A percentile compares a stretch with the other conserved stretches of the same genome.
phyloP scores from a whole-genome alignment of 2,797 vertebrate species.

The Gymnothorax javanicus region DNA sequence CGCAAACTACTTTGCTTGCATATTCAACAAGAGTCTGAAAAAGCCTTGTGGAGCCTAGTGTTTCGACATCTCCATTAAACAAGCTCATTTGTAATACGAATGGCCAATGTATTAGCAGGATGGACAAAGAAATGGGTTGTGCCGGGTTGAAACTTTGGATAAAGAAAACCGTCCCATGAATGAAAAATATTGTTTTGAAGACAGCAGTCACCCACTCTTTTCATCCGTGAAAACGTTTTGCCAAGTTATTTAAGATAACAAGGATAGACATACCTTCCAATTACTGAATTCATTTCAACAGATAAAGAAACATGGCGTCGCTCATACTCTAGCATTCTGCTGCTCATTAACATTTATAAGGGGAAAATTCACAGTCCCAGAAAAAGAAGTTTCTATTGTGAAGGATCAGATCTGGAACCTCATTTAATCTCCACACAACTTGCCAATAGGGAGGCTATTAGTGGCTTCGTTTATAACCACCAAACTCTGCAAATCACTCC shows the following conservation, averaged over 20 bases:
- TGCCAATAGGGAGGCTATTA: not conserved
- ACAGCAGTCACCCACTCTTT: constrained; percentile 3
- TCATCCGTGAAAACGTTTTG: not conserved
- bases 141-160: constrained; percentile 4
- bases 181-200: not conserved
- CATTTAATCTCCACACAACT: constrained; percentile 4
- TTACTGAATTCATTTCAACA: not conserved
- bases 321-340: not conserved
- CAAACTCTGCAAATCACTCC: not conserved
- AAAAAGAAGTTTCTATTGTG: constrained; percentile 4
- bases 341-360: constrained; percentile 12
- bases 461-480: not conserved
- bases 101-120: not conserved
- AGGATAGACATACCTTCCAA: not conserved
- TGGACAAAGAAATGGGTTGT: constrained; percentile 1
- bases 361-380: not conserved
- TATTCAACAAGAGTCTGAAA: not conserved
- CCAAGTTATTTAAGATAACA: constrained; percentile 10
- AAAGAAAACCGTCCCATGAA: not conserved
- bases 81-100: not conserved
- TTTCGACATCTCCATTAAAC: not conserved
- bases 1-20: not conserved
- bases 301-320: not conserved
- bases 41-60: not conserved
- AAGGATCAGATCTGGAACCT: not conserved